Base-by-base conservation (phyloP, 2,113 vertebrate genomes). In the Eulacestoma nigropectus region DNA sequence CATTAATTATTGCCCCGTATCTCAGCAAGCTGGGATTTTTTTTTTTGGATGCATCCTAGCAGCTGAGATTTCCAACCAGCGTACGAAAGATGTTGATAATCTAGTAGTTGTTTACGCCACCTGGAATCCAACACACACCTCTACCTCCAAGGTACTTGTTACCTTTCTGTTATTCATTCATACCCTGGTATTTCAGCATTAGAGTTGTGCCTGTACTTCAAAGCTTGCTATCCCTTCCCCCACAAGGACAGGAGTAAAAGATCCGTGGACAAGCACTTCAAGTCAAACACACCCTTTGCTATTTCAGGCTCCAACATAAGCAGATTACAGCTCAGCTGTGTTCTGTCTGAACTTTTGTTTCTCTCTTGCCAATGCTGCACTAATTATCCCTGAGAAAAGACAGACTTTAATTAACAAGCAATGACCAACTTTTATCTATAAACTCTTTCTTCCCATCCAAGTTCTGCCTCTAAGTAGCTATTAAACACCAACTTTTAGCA, bases 341-440 rank as follows among this genome's bases (percentile, higher is more conserved):
- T 65, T 83, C 76, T 6, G 32, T 65, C 82, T 96, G 50, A 89
- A 81, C 89, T 96, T 80, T 32, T 89, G 84, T 74, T 95, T 93
- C 78, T 60, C 59, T 93, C 83, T 82, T 88, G 68, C 63, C 65
- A 84, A 21, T 12, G 72, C 72, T 72, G 42, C 68, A 33, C 85
- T 90, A 93, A 97, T 97, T 96, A 96, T 29, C 60, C 72, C 60
- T 75, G 87, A 95, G 83, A 97, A 95, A 93, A 89, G 57, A 74
- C 95, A 96, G 92, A 80, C 84, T 68, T 94, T 37, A 91, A 90
- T 94, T 93, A 95, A 74, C 83, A 49, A 67, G 84, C 33, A 86
- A 21, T 30, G 76, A 68, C 84, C 87, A 87, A 60, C 47, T 79
- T 86, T 81, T 81, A 95, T 84, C 56, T 78, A 73, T 2, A 89